Evolutionary conservation across 2,113 vertebrate species (phyloP), one percentile per base, ranked within the genome.

Genomic region (Collichthys lucidus): DNA sequence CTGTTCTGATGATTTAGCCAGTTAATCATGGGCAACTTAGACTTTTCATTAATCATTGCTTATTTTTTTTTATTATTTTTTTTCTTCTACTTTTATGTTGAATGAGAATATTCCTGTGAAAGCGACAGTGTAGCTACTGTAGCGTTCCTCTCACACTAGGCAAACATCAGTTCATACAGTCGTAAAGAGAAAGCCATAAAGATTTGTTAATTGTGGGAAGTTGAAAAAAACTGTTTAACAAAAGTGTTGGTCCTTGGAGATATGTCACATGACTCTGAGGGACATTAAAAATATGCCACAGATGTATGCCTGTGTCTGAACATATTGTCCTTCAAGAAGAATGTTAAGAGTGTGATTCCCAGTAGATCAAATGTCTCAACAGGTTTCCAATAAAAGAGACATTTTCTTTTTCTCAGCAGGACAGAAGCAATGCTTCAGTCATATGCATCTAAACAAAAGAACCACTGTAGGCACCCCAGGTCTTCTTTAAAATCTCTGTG

Each of bases 1-100:
- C 53, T 42, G 64, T 60, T 17, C 79, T 24, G 79, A 68, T 85
- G 50, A 73, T 85, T 57, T 79, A 66, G 42, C 70, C 42, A 24
- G 55, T 77, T 52, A 66, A 61, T 85, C 73, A 77, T 2, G 56
- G 70, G 26, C 42, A 44, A 47, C 44, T 8, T 26, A 46, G 29
- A 69, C 64, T 47, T 79, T 87, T 76, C 5, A 26, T 87, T 78
- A 83, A 63, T 24, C 5, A 4, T 69, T 40, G 9, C 35, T 40
- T 40, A 40, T 74, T 64, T 74, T n/a, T n/a, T 64, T 20, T 57
- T 47, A 2, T 50, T 78, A 11, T 31, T 75, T 57, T 75, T 44
- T 17, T 31, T 75, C 52, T 44, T 70, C 55, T n/a, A 5, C 19
- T 76, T 70, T 55, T 65, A 31, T 55, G 20, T 29, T 64, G 10